A percentile compares a stretch with the other conserved stretches of the same genome.
These are phyloP conservation scores for Spheniscus mendiculus DNA, from an alignment of 2,113 vertebrate species.

Conservation along the genomic window DNA sequence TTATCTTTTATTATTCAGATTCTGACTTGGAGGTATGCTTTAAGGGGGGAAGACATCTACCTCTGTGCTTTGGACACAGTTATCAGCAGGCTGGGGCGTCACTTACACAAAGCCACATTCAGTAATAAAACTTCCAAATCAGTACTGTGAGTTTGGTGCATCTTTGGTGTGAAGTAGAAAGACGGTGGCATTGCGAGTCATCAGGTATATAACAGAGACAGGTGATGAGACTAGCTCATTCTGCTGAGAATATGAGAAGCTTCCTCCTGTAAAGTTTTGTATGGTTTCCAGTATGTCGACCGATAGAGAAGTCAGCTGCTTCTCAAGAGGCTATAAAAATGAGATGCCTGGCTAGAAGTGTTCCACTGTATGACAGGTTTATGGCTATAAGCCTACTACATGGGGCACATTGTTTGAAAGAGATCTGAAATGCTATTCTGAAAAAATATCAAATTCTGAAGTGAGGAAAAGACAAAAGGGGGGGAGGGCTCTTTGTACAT, in stretches of 20 bases:
- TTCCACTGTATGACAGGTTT: background rate
- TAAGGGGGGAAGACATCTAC: rapidly evolving
- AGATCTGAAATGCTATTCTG: background rate
- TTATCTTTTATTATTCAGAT: background rate
- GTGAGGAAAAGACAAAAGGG: background rate
- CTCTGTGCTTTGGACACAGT: background rate
- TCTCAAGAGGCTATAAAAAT: background rate
- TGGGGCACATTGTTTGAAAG: background rate
- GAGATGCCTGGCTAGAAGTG: background rate
- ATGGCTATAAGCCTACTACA: background rate
- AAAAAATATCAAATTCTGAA: background rate
- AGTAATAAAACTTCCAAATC: background rate
- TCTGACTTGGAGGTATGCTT: background rate
- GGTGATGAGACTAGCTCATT: background rate
- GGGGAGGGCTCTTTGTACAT: background rate
- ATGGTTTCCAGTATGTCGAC: background rate
- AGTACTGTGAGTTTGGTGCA: background rate
- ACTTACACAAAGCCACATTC: background rate
- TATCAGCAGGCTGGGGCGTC: background rate
- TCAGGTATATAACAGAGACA: background rate
- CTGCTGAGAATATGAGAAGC: background rate
- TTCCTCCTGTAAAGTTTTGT: background rate
- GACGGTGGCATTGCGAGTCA: background rate
- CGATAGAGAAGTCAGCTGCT: background rate
- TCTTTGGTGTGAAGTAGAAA: background rate